phyloP scores from a whole-genome alignment of 2,888 invertebrate genomes.

The Andrena camellia region DNA sequence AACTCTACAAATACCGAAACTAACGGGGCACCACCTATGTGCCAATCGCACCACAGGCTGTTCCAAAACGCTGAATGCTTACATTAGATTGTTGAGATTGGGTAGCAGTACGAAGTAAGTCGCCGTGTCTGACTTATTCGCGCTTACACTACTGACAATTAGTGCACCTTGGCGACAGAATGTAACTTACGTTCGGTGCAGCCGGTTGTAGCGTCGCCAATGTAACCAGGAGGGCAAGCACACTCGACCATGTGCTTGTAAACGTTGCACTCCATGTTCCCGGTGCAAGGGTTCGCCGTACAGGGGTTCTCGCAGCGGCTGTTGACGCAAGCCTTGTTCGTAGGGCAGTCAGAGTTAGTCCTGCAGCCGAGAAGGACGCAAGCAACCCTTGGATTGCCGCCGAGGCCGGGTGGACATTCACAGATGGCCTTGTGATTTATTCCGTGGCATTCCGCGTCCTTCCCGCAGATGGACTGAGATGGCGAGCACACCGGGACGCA shows the following conservation, averaged over 20 bases:
- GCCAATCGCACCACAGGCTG: too few relatives aligned
- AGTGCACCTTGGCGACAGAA: too few relatives aligned
- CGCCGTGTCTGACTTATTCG: too few relatives aligned
- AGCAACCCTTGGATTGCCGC: conserved; percentile 92
- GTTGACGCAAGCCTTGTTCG: conserved; percentile 93
- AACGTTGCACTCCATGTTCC: conserved; percentile 91
- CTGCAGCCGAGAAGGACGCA: conserved; percentile 94
- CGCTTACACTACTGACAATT: too few relatives aligned
- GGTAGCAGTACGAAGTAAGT: too few relatives aligned
- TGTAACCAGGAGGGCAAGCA: conserved; percentile 92
- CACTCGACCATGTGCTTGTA: conserved; percentile 92
- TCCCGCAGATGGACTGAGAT: conserved; percentile 91
- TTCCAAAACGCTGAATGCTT: too few relatives aligned
- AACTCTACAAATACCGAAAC: too few relatives aligned
- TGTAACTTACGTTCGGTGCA: conserved; percentile 86
- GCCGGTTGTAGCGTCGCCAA: conserved; percentile 88
- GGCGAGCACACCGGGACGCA: conserved; percentile 92
- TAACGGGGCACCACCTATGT: too few relatives aligned
- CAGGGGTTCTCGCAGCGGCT: conserved; percentile 93
- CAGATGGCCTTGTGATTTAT: conserved; percentile 93
- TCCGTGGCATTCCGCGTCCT: conserved; percentile 92
- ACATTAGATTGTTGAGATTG: too few relatives aligned
- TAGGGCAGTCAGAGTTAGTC: conserved; percentile 92
- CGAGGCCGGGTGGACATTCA: conserved; percentile 92
- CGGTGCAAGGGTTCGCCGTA: conserved; percentile 89